phyloP scores from a whole-genome alignment of 1,140 invertebrate species.

The Stegodyphus dumicola region DNA sequence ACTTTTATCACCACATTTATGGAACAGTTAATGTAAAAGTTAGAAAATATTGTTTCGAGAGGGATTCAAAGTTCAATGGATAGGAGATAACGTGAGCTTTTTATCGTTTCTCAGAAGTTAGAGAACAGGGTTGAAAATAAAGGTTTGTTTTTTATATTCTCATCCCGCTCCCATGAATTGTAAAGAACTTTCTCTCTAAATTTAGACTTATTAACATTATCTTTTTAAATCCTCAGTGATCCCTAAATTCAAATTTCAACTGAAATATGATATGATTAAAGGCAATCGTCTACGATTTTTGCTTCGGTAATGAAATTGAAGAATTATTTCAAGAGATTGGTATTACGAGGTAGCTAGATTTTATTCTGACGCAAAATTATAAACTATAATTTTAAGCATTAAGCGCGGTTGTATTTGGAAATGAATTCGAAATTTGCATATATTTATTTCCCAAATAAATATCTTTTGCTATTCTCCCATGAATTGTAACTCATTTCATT shows the following conservation, averaged over 20 bases:
- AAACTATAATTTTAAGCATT: too few species aligned
- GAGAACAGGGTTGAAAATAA: neutral
- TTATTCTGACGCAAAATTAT: too few species aligned
- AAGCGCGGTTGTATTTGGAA: too few species aligned
- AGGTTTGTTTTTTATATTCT: neutral
- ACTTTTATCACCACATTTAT: conserved; percentile 53
- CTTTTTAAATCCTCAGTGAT: conserved; percentile 29
- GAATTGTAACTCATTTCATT: too few species aligned
- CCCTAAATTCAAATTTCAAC: conserved; percentile 16
- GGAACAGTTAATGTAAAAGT: conserved; percentile 41
- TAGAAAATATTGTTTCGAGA: conserved; percentile 5
- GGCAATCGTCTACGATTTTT: neutral
- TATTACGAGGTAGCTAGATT: too few species aligned
- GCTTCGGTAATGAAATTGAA: neutral
- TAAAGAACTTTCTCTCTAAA: conserved; percentile 33
- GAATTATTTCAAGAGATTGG: neutral
- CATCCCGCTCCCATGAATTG: conserved; percentile 26
- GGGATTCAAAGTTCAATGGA: conserved; percentile 35
- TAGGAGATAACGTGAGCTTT: conserved; percentile 22
- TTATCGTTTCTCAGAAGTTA: conserved; percentile 17
- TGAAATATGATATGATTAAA: neutral
- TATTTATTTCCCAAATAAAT: too few species aligned
- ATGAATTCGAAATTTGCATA: too few species aligned
- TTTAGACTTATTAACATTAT: neutral
- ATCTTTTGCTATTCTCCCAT: too few species aligned